Percentiles rank a stretch among this genome's conserved stretches.
Conservation (phyloP, 1,140 invertebrate genomes). For the Lysiphlebus fabarum region DNA sequence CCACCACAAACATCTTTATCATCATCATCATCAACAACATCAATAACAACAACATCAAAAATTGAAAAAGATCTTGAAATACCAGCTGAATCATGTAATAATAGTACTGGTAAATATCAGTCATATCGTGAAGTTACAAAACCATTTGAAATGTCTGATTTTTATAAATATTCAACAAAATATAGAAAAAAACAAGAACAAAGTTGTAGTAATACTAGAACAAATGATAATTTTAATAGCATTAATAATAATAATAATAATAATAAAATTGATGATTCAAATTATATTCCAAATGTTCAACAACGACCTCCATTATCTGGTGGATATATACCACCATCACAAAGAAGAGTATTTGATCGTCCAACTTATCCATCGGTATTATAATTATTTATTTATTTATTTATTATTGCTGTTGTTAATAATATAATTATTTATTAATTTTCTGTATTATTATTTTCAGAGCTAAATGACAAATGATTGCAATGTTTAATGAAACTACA, state of each 20-base stretch:
- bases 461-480: too few relatives aligned
- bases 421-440: too few relatives aligned
- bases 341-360: neutral
- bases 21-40: constrained; percentile 27
- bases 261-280: neutral
- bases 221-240: constrained; percentile 1
- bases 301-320: neutral
- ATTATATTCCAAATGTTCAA: neutral
- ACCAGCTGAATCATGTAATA: constrained; percentile 52
- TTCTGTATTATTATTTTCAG: too few relatives aligned
- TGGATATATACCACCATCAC: neutral
- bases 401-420: too few relatives aligned
- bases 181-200: constrained; percentile 66
- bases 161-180: constrained; percentile 95
- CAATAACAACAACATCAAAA: neutral
- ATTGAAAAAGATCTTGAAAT: constrained; percentile 39
- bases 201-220: constrained; percentile 21
- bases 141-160: constrained; percentile 95
- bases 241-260: constrained; percentile 19
- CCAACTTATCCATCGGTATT: too few relatives aligned
- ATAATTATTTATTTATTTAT: too few relatives aligned
- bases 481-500: too few relatives aligned
- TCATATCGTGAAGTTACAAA: constrained; percentile 92
- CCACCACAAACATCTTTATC: neutral
- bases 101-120: constrained; percentile 77